A percentile compares a stretch with the other conserved stretches of the same genome.
Conservation (phyloP, 2,113 vertebrate species). For the Myxocyprinus asiaticus region DNA sequence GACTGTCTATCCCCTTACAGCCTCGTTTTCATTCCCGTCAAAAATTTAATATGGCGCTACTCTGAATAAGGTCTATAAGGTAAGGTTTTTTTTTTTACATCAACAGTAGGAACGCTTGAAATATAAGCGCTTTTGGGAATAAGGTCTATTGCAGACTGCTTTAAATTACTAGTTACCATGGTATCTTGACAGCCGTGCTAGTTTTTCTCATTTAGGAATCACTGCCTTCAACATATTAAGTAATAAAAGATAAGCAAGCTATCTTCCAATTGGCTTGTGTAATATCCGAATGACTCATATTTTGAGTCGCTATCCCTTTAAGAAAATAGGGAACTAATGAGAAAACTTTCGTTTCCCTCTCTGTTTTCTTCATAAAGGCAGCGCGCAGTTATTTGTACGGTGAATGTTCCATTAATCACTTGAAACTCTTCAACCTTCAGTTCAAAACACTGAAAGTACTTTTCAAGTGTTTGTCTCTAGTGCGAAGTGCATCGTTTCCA, state of each 20-base stretch:
- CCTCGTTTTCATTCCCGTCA: no score
- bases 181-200: no score
- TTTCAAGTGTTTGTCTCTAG: background rate
- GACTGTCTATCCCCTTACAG: no score
- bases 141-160: no score
- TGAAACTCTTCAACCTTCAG: background rate
- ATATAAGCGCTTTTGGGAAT: no score
- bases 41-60: no score
- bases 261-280: background rate
- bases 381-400: background rate
- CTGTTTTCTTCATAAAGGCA: background rate
- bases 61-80: no score
- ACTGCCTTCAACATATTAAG: background rate
- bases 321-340: conserved; percentile 31
- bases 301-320: conserved; percentile 1
- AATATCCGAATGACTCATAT: background rate
- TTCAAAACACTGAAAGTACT: background rate
- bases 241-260: background rate
- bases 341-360: conserved; percentile 29
- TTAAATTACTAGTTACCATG: no score
- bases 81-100: no score
- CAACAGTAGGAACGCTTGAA: no score
- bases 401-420: background rate
- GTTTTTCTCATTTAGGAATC: background rate
- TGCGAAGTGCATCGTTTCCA: background rate